phyloP scores from a whole-genome alignment of 2,888 invertebrate genomes.

The Lypha dubia region DNA sequence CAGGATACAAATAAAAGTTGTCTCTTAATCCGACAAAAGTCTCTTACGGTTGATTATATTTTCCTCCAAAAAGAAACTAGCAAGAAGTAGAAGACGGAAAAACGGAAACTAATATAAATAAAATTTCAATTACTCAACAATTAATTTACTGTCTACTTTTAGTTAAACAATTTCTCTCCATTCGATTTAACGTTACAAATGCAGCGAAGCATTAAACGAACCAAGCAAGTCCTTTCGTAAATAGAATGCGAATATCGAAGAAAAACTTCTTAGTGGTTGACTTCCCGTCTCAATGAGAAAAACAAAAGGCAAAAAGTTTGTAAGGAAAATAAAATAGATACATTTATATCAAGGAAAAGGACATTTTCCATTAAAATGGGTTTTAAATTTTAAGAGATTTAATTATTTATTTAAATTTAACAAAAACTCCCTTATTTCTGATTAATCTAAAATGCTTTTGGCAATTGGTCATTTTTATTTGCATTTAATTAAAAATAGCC shows the following conservation, averaged over 20 bases:
- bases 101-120: constrained; percentile 83
- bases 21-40: constrained; percentile 68
- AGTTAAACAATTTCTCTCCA: constrained; percentile 44
- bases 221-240: constrained; percentile 20
- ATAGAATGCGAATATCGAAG: constrained; percentile 53
- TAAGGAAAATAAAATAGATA: constrained; percentile 8
- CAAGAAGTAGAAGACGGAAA: not conserved
- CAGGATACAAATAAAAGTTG: constrained; percentile 66
- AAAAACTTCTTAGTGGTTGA: constrained; percentile 66
- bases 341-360: not conserved
- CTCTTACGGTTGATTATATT: constrained; percentile 66
- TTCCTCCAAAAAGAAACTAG: constrained; percentile 1
- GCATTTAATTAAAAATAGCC: constrained; percentile 82
- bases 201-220: constrained; percentile 65
- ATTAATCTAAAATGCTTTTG: constrained; percentile 30
- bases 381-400: constrained; percentile 39
- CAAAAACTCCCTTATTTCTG: constrained; percentile 45
- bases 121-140: constrained; percentile 84
- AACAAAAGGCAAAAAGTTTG: constrained; percentile 41
- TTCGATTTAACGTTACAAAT: constrained; percentile 33
- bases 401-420: constrained; percentile 58
- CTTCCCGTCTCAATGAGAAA: constrained; percentile 49
- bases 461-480: constrained; percentile 82
- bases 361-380: constrained; percentile 38
- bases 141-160: constrained; percentile 82